Percentiles rank a stretch among this genome's conserved stretches.
These are phyloP conservation scores for Apostichopus parvimensis DNA, from an alignment of 35 echinoderm and acorn worm species.

Conservation along the genomic window DNA sequence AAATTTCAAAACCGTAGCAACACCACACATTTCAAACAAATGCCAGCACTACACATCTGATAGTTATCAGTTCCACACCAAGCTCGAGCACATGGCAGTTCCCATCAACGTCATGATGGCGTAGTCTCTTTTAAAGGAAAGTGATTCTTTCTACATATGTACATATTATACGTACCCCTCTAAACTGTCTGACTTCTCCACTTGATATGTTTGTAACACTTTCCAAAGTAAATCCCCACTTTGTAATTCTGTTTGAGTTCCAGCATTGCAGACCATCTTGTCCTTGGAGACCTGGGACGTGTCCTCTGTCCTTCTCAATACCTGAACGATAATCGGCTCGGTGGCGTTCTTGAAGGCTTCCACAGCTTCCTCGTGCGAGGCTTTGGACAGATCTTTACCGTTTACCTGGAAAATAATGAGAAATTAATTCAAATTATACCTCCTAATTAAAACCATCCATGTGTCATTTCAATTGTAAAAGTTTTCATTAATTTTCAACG, in stretches of 20 bases:
- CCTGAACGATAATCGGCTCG: constrained; percentile 95
- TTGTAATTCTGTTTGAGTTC: constrained; percentile 95
- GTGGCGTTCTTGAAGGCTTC: constrained; percentile 97
- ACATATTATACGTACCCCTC: constrained; percentile 64
- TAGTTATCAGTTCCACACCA: too few relatives aligned
- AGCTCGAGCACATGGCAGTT: too few relatives aligned
- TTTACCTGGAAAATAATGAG: constrained; percentile 76
- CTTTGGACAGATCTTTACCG: constrained; percentile 92
- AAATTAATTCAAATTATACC: too few relatives aligned
- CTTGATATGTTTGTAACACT: constrained; percentile 79
- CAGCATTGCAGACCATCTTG: constrained; percentile 75
- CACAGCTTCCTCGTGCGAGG: constrained; percentile 95
- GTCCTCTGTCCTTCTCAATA: constrained; percentile 73
- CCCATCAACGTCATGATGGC: too few relatives aligned
- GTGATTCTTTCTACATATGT: too few relatives aligned
- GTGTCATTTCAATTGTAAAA: too few relatives aligned
- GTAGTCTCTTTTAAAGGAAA: too few relatives aligned
- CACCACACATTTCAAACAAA: too few relatives aligned
- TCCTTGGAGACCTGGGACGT: constrained; percentile 61
- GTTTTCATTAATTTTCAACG: too few relatives aligned
- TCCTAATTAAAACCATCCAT: too few relatives aligned
- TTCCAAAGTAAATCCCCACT: constrained; percentile 91
- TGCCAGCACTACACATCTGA: too few relatives aligned
- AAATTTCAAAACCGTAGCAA: too few relatives aligned
- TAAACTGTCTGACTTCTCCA: constrained; percentile 56